Evolutionary conservation across 1,140 invertebrate species (phyloP).

Genomic region (Zaprionus kolodkinae): DNA sequence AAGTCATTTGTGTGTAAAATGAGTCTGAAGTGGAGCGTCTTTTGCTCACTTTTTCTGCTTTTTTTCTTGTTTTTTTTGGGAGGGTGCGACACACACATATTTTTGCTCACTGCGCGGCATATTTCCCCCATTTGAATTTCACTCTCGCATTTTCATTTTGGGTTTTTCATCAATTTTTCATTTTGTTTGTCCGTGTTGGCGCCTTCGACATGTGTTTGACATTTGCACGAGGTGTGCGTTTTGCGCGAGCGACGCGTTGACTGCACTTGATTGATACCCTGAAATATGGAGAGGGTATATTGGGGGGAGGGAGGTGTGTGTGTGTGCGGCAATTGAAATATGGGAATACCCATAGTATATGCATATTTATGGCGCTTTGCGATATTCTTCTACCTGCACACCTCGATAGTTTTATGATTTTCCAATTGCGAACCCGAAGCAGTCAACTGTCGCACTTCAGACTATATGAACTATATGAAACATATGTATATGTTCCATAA

Average conservation of each 20-base stretch:
- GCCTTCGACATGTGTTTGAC: constrained; percentile 76
- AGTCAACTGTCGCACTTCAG: constrained; percentile 50
- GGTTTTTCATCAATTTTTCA: constrained; percentile 73
- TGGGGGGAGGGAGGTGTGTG: background rate
- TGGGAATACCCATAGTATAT: background rate
- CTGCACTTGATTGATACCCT: constrained; percentile 43
- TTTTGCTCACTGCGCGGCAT: constrained; percentile 50
- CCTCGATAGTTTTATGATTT: background rate
- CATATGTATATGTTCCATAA: constrained; percentile 10
- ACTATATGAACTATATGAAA: constrained; percentile 12
- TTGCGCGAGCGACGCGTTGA: background rate
- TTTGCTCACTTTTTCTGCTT: background rate
- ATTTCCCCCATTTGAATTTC: constrained; percentile 28
- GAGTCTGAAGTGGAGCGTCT: constrained; percentile 23
- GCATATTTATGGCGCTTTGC: background rate
- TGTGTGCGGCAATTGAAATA: background rate
- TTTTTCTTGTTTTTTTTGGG: background rate
- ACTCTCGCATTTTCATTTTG: constrained; percentile 53
- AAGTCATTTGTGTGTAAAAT: constrained; percentile 38
- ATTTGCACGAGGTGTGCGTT: constrained; percentile 61
- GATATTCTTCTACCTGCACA: background rate
- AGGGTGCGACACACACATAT: constrained; percentile 28
- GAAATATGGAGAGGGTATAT: background rate
- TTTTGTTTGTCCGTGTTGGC: constrained; percentile 76
- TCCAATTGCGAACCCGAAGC: constrained; percentile 14